A percentile compares a stretch with the other conserved stretches of the same genome.
phyloP scores from a whole-genome alignment of 2,113 vertebrate species.

The Struthio camelus region DNA sequence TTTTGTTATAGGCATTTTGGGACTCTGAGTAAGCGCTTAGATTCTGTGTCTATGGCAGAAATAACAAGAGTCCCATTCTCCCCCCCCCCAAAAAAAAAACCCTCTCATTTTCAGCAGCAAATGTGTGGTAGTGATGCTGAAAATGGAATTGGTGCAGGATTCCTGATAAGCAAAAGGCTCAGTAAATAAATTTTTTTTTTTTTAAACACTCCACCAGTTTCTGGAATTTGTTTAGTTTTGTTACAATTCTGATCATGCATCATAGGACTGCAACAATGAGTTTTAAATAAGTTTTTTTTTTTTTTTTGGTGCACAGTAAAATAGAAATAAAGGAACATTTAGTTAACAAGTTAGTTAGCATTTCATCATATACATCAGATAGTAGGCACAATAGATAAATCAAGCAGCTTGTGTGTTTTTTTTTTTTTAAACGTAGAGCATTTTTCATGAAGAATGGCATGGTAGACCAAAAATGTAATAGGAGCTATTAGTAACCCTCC shows the following conservation, averaged over 20 bases:
- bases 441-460: slow-evolving; percentile 43
- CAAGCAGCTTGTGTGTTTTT: slow-evolving; percentile 45
- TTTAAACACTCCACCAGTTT: slow-evolving; percentile 58
- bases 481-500: slow-evolving; percentile 41
- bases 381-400: slow-evolving; percentile 74
- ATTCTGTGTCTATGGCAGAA: neutral
- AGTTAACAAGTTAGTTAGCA: slow-evolving; percentile 71
- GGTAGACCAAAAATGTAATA: slow-evolving; percentile 41
- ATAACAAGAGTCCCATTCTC: neutral
- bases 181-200: slow-evolving; percentile 24
- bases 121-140: neutral
- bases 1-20: neutral
- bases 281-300: slow-evolving; percentile 66
- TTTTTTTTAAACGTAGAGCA: slow-evolving; percentile 13
- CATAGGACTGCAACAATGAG: slow-evolving; percentile 67
- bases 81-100: neutral
- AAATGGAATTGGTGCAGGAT: neutral
- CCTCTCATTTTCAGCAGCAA: neutral
- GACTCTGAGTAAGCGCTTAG: neutral
- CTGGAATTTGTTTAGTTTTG: slow-evolving; percentile 53
- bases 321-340: slow-evolving; percentile 71
- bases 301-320: slow-evolving; percentile 69
- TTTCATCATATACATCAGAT: slow-evolving; percentile 70
- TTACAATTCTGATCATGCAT: slow-evolving; percentile 64
- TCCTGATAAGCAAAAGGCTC: slow-evolving; percentile 55